Conservation (phyloP, 2,888 invertebrate genomes). For the Globia sparganii region DNA sequence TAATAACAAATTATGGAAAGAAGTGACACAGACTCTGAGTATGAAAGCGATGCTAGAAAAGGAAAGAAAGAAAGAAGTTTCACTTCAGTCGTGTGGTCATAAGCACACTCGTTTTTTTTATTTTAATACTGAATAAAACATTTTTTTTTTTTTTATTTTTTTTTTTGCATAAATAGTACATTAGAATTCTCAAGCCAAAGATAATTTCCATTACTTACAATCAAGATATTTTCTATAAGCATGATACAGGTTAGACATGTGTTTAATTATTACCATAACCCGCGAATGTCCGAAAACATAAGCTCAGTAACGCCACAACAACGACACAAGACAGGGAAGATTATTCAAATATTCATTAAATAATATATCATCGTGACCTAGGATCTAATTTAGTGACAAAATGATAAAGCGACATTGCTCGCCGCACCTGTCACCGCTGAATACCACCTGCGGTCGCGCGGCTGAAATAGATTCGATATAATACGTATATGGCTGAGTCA, state of each 20-base stretch:
- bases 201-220: not conserved
- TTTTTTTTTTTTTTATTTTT: no score
- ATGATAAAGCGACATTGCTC: conserved; percentile 55
- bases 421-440: conserved; percentile 53
- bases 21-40: no score
- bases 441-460: conserved; percentile 54
- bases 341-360: conserved; percentile 57
- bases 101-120: no score
- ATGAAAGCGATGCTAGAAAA: no score
- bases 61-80: no score
- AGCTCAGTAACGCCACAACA: conserved; percentile 17
- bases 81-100: no score
- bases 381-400: conserved; percentile 54
- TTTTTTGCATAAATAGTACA: no score
- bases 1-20: no score
- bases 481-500: conserved; percentile 19
- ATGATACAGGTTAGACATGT: conserved; percentile 1
- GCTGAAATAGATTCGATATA: conserved; percentile 25
- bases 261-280: conserved; percentile 9
- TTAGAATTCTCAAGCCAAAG: not conserved
- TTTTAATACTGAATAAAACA: no score
- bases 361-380: conserved; percentile 54
- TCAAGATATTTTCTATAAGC: not conserved
- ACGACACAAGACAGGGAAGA: conserved; percentile 20
- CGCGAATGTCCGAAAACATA: conserved; percentile 2